Conservation (phyloP, 2,797 vertebrate genomes). For the Anolis apletophallus region DNA sequence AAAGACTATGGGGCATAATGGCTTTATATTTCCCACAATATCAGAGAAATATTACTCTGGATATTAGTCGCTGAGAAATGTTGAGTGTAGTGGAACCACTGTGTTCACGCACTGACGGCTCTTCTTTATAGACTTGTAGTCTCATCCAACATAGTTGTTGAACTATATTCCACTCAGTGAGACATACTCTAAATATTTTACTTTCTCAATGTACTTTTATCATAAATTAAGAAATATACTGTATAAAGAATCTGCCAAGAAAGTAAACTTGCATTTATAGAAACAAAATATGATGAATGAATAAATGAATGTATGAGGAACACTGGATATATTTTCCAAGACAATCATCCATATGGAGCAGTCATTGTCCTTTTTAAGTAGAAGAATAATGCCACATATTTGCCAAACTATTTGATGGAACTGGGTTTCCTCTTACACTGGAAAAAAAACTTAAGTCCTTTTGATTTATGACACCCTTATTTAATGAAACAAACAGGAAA, state of each 20-base stretch:
- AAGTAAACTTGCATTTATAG: too few species aligned
- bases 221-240: too few species aligned
- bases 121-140: too few species aligned
- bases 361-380: background rate
- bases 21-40: background rate
- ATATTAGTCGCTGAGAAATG: too few species aligned
- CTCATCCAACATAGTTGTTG: too few species aligned
- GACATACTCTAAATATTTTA: too few species aligned
- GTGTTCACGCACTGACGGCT: too few species aligned
- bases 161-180: too few species aligned
- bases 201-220: too few species aligned
- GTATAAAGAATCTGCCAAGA: too few species aligned
- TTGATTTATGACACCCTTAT: constrained; percentile 17
- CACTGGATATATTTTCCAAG: background rate
- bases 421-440: constrained; percentile 30
- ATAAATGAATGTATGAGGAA: background rate
- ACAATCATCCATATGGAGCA: background rate
- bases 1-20: background rate
- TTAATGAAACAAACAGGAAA: constrained; percentile 41
- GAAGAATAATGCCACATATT: background rate
- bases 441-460: constrained; percentile 25
- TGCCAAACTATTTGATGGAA: background rate
- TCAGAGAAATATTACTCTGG: background rate
- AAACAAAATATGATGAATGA: background rate
- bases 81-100: too few species aligned